These are phyloP conservation scores for Apamea monoglypha DNA, from an alignment of 2,888 invertebrate species.

Conservation along the genomic window DNA sequence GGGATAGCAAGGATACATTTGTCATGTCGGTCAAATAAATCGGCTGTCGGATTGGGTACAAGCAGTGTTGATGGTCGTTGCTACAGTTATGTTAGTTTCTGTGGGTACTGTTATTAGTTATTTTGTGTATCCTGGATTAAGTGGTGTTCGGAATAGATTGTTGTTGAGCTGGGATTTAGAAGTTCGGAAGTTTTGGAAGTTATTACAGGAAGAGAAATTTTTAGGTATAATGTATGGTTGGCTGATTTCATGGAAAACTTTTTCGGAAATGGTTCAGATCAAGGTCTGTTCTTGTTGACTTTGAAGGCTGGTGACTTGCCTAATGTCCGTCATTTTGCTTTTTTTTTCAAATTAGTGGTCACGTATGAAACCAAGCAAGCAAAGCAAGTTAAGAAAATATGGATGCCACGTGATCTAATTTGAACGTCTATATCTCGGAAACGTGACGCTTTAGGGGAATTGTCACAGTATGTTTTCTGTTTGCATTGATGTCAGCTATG, in stretches of 20 bases:
- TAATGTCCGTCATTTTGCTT: neutral
- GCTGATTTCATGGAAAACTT: neutral
- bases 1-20: conserved; percentile 68
- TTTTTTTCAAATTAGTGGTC: no score
- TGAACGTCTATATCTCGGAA: no score
- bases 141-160: conserved; percentile 23
- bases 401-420: no score
- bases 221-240: neutral
- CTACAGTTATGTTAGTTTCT: conserved; percentile 47
- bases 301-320: neutral
- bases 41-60: conserved; percentile 68
- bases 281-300: neutral
- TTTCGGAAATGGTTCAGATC: neutral
- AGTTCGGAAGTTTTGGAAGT: neutral
- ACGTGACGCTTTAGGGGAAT: no score
- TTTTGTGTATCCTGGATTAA: conserved; percentile 50
- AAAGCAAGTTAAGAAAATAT: no score
- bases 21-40: conserved; percentile 71
- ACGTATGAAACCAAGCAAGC: no score
- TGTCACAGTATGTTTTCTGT: no score
- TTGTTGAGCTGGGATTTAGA: neutral
- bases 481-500: neutral
- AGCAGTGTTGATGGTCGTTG: conserved; percentile 65
- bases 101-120: conserved; percentile 42
- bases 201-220: neutral